Evolutionary conservation across 2,797 vertebrate species (phyloP).

Genomic region (Erpetoichthys calabaricus): DNA sequence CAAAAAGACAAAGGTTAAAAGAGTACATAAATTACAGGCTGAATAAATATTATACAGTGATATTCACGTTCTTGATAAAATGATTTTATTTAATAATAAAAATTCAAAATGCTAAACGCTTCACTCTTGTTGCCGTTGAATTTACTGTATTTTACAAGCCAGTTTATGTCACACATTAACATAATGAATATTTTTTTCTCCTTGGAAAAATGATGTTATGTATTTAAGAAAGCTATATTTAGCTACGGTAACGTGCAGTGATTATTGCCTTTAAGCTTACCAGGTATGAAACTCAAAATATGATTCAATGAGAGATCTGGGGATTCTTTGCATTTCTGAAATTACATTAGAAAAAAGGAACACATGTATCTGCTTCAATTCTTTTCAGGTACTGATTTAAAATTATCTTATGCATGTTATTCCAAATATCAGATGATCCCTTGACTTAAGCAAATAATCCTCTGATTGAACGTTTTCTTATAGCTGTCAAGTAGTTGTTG

Average conservation of each 20-base stretch:
- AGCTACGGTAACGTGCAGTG: conserved; percentile 60
- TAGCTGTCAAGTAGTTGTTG: no score
- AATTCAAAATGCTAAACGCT: conserved; percentile 94
- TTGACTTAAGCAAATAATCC: no score
- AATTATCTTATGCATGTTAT: no score
- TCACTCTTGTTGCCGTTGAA: conserved; percentile 58
- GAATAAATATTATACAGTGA: conserved; percentile 99
- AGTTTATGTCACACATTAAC: conserved; percentile 60
- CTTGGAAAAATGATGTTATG: conserved; percentile 53
- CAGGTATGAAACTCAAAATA: conserved; percentile 66
- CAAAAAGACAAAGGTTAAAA: conserved; percentile 98
- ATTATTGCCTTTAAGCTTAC: conserved; percentile 65
- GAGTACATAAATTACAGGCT: conserved; percentile 99
- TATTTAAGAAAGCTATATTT: conserved; percentile 58
- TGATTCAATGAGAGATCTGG: conserved; percentile 40
- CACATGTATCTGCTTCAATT: no score
- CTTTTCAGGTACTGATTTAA: no score
- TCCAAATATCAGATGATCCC: no score
- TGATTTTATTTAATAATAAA: conserved; percentile 53
- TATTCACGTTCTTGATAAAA: conserved; percentile 79
- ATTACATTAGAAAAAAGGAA: no score
- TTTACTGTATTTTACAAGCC: conserved; percentile 61
- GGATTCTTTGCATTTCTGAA: neutral
- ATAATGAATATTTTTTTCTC: conserved; percentile 64
- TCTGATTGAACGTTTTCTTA: no score